Evolutionary conservation across 2,113 vertebrate genomes (phyloP).

Genomic region (Albula glossodonta): DNA sequence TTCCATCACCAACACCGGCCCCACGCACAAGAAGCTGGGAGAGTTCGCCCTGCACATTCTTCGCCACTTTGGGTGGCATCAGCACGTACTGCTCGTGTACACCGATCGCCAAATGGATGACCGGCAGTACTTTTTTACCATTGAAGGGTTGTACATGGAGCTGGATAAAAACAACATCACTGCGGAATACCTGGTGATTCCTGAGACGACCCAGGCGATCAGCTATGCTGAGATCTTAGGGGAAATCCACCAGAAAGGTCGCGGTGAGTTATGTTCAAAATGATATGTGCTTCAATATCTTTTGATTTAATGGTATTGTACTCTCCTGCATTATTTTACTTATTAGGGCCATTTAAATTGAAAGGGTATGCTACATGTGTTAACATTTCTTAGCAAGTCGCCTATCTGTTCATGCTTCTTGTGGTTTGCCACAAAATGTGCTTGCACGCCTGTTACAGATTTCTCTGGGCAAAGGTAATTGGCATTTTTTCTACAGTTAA

Average conservation of each 20-base stretch:
- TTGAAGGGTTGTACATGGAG: conserved; percentile 81
- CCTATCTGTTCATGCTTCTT: neutral
- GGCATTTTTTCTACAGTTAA: neutral
- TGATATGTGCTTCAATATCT: too few species aligned
- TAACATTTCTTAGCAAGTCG: too few species aligned
- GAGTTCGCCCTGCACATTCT: conserved; percentile 79
- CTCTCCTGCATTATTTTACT: too few species aligned
- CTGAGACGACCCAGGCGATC: conserved; percentile 62
- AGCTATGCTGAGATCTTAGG: conserved; percentile 74
- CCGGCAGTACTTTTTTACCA: conserved; percentile 80
- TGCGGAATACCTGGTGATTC: conserved; percentile 68
- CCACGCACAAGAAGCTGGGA: conserved; percentile 86
- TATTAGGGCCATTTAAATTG: too few species aligned
- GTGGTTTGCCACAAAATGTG: neutral
- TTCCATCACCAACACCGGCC: conserved; percentile 82
- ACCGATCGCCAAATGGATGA: conserved; percentile 74
- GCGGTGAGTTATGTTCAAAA: conserved; percentile 66
- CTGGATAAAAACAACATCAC: conserved; percentile 74
- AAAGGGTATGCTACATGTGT: too few species aligned
- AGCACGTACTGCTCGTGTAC: conserved; percentile 79
- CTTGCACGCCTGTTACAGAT: neutral
- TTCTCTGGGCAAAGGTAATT: neutral
- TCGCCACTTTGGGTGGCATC: conserved; percentile 79
- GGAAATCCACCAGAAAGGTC: conserved; percentile 68
- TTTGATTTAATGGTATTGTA: too few species aligned